phyloP scores from a whole-genome alignment of 2,888 invertebrate genomes.

The Lepidochrysops patricia region DNA sequence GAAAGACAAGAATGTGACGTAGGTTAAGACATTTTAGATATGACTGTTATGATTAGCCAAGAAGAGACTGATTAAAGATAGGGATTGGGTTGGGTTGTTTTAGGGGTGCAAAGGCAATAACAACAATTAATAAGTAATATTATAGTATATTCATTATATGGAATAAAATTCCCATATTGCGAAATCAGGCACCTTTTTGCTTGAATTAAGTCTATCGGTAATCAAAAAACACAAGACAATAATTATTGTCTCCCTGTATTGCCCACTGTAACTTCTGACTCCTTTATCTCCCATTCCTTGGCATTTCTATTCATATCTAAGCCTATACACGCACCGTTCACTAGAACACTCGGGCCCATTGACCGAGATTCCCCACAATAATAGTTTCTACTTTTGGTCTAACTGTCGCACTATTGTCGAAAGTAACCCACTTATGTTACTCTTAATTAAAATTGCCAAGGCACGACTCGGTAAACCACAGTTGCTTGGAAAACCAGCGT shows the following conservation, averaged over 20 bases:
- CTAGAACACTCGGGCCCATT: slow-evolving; percentile 29
- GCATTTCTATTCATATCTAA: not conserved
- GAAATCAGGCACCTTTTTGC: too few relatives aligned
- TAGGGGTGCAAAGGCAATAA: too few relatives aligned
- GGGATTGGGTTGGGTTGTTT: too few relatives aligned
- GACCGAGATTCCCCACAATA: slow-evolving; percentile 46
- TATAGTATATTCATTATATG: too few relatives aligned
- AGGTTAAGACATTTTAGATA: not conserved
- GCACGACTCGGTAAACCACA: not conserved
- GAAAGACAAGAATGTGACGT: not conserved
- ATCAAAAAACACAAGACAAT: too few relatives aligned
- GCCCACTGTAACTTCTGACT: too few relatives aligned
- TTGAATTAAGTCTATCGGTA: too few relatives aligned
- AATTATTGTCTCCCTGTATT: too few relatives aligned
- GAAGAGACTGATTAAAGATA: too few relatives aligned
- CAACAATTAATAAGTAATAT: too few relatives aligned
- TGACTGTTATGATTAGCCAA: too few relatives aligned
- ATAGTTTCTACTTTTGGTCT: slow-evolving; percentile 33
- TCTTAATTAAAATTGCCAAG: not conserved
- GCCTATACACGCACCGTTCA: slow-evolving; percentile 17
- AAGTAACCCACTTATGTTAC: slow-evolving; percentile 3
- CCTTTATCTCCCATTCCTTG: not conserved
- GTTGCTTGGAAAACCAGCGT: not conserved
- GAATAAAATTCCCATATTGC: too few relatives aligned
- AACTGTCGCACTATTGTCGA: slow-evolving; percentile 18